Conservation (phyloP, 2,113 vertebrate genomes). For the Falcunculus frontatus region DNA sequence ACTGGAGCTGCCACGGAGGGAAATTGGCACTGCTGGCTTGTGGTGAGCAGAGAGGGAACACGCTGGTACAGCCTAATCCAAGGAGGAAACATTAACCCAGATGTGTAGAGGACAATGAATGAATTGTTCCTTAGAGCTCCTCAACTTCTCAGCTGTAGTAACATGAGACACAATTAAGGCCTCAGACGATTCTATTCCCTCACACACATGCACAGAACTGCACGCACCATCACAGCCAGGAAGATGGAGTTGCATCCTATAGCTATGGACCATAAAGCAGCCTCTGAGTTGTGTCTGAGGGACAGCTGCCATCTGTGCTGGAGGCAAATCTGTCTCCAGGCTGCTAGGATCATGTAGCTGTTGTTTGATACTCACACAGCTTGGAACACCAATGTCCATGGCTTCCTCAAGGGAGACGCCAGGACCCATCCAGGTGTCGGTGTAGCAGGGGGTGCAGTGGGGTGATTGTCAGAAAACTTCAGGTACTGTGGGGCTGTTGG, state of each 20-base stretch:
- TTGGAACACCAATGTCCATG: not conserved
- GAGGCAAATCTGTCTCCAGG: not conserved
- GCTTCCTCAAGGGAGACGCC: not conserved
- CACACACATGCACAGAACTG: not conserved
- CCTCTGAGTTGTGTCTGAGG: not conserved
- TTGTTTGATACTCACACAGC: not conserved
- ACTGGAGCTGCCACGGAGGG: conserved; percentile 46
- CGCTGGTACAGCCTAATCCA: conserved; percentile 68
- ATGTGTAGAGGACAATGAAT: conserved; percentile 72
- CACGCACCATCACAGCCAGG: not conserved
- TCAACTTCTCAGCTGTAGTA: conserved; percentile 40
- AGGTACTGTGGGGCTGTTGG: not conserved
- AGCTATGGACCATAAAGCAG: not conserved
- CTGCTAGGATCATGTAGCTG: not conserved
- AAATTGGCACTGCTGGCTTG: conserved; percentile 71
- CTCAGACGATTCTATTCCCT: conserved; percentile 15
- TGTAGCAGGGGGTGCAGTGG: accelerated
- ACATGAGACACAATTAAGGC: conserved; percentile 40
- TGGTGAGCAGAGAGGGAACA: conserved; percentile 69
- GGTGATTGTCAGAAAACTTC: not conserved
- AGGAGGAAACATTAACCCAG: conserved; percentile 72
- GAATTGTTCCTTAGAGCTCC: conserved; percentile 69
- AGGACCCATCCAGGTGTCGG: not conserved
- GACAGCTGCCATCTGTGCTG: not conserved
- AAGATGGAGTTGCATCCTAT: not conserved